These are phyloP conservation scores for Acanthoscelides obtectus DNA, from an alignment of 2,888 invertebrate species.

Conservation along the genomic window DNA sequence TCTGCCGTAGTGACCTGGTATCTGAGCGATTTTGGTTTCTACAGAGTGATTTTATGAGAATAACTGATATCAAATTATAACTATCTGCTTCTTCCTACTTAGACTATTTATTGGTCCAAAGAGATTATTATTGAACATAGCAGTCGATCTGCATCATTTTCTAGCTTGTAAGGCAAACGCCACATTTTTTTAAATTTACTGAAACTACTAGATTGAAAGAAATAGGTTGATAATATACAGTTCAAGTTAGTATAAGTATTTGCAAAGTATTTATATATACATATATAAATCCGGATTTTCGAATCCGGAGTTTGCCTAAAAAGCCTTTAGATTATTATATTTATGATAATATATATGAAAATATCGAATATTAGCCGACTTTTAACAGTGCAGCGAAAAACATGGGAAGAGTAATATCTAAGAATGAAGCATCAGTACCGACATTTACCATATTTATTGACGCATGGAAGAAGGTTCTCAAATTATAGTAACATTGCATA, in stretches of 20 bases:
- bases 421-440: background rate
- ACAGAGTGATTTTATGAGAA: background rate
- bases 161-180: constrained; percentile 35
- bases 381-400: background rate
- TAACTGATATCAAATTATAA: background rate
- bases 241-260: constrained; percentile 42
- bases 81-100: background rate
- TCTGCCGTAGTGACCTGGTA: background rate
- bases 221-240: constrained; percentile 33
- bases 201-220: constrained; percentile 25
- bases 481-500: no score
- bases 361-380: constrained; percentile 11
- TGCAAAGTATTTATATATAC: constrained; percentile 30
- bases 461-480: no score
- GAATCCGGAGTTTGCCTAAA: constrained; percentile 45
- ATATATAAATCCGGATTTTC: constrained; percentile 32
- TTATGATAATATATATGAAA: constrained; percentile 13
- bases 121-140: background rate
- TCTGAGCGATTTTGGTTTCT: background rate
- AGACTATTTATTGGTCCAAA: background rate
- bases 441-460: no score
- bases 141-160: background rate
- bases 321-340: constrained; percentile 44
- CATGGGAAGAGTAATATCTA: background rate
- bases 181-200: constrained; percentile 40